These are phyloP conservation scores for Nyctibius grandis DNA, from an alignment of 2,797 vertebrate species.

Conservation along the genomic window DNA sequence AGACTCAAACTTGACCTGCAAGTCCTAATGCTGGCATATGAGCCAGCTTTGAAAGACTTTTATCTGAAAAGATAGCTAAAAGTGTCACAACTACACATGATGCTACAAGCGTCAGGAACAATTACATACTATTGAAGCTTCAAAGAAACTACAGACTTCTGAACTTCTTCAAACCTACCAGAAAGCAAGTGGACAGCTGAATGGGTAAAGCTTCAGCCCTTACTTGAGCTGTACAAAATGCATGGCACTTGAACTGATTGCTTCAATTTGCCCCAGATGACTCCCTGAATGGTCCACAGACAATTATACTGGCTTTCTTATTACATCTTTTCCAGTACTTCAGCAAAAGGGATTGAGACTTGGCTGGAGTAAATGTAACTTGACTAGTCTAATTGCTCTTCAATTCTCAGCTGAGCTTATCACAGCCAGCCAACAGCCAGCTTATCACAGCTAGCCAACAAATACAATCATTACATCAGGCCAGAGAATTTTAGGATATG, in stretches of 20 bases:
- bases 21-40: background rate
- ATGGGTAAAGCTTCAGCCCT: background rate
- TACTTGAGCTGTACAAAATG: background rate
- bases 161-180: background rate
- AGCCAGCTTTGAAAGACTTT: background rate
- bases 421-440: constrained; percentile 12
- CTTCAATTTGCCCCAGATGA: background rate
- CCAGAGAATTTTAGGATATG: constrained; percentile 6
- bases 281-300: background rate
- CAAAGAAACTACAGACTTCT: background rate
- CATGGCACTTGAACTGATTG: background rate
- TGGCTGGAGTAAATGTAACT: background rate
- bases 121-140: background rate
- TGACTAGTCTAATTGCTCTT: background rate
- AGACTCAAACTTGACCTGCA: background rate
- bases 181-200: background rate
- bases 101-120: background rate
- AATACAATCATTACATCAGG: background rate
- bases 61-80: background rate
- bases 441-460: constrained; percentile 15
- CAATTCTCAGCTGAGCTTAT: constrained; percentile 7
- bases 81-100: background rate
- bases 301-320: background rate
- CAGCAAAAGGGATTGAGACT: background rate
- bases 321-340: background rate